These are phyloP conservation scores for Hylomyscus alleni DNA, from an alignment of 2,797 vertebrate genomes.

Conservation along the genomic window DNA sequence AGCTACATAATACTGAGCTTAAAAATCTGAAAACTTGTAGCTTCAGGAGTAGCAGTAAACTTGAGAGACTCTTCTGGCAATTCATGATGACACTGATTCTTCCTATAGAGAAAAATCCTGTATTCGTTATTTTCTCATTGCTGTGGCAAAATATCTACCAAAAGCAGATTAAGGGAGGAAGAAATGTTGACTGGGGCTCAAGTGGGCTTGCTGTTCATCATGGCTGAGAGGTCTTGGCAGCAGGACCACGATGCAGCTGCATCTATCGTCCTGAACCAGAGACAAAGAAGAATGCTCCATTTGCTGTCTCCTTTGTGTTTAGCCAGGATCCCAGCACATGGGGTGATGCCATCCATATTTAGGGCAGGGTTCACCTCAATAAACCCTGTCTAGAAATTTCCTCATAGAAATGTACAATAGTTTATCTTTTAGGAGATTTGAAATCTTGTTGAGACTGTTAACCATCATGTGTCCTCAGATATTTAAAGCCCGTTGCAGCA, in stretches of 20 bases:
- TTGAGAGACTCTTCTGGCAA: neutral
- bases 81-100: conserved; percentile 6
- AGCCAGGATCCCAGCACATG: neutral
- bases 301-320: neutral
- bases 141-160: neutral
- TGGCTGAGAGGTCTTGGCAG: neutral
- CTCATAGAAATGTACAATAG: neutral
- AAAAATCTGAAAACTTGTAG: conserved; percentile 1
- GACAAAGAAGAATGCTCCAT: neutral
- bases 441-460: neutral
- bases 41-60: conserved; percentile 31
- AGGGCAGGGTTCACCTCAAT: neutral
- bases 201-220: neutral
- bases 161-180: neutral
- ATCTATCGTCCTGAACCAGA: neutral
- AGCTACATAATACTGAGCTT: neutral
- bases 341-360: neutral
- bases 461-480: neutral
- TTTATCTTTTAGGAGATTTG: neutral
- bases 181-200: neutral
- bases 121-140: neutral
- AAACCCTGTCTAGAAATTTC: neutral
- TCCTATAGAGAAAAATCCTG: neutral
- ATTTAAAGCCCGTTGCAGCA: neutral
- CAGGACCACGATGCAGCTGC: neutral